These are phyloP conservation scores for Cryptosula pallasiana DNA, from an alignment of 2,888 invertebrate species.

Conservation along the genomic window DNA sequence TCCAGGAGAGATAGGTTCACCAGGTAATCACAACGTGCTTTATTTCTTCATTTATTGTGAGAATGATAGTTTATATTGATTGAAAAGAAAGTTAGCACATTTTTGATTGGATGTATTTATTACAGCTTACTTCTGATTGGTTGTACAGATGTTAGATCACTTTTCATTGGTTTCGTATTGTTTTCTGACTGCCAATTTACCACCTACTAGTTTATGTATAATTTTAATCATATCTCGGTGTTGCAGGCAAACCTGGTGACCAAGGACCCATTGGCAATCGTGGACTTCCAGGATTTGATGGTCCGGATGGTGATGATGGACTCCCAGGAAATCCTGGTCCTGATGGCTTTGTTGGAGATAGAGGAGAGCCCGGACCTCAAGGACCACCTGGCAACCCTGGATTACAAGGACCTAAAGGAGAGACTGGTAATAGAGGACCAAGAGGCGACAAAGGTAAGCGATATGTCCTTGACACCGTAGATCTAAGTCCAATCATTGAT, in stretches of 20 bases:
- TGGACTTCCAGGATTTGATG: conserved; percentile 29
- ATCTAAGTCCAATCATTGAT: too few species aligned
- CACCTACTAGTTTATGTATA: too few species aligned
- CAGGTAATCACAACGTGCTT: neutral
- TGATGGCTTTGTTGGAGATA: conserved; percentile 56
- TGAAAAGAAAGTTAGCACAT: too few species aligned
- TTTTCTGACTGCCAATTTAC: too few species aligned
- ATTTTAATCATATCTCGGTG: too few species aligned
- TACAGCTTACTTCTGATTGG: too few species aligned
- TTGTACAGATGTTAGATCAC: too few species aligned
- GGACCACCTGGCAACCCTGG: conserved; percentile 57
- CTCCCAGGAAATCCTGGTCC: conserved; percentile 79
- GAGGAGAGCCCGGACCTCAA: conserved; percentile 65
- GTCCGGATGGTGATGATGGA: conserved; percentile 72
- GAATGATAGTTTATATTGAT: too few species aligned
- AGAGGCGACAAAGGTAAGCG: conserved; percentile 13
- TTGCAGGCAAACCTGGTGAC: neutral
- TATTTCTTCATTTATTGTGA: too few species aligned
- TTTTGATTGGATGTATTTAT: too few species aligned
- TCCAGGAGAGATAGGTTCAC: neutral
- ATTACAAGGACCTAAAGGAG: conserved; percentile 29
- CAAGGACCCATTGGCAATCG: neutral
- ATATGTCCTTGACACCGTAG: too few species aligned
- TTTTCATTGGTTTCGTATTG: too few species aligned
- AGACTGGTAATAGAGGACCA: neutral